These are phyloP conservation scores for Silurus glanis DNA, from an alignment of 2,113 vertebrate species.

Conservation along the genomic window DNA sequence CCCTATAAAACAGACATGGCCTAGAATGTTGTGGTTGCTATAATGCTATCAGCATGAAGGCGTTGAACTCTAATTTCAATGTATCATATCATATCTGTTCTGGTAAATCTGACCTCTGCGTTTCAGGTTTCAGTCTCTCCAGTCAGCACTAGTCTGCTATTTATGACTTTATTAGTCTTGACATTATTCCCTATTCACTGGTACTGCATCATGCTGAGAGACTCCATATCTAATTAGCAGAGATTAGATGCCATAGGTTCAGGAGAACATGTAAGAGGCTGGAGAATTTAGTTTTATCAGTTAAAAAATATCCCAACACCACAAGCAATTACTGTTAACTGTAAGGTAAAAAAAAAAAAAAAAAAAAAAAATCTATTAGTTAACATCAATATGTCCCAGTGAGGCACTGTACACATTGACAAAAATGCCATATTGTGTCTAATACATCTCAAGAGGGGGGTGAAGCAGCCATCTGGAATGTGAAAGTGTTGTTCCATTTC, in stretches of 20 bases:
- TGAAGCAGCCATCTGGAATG: constrained; percentile 13
- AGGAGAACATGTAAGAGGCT: constrained; percentile 18
- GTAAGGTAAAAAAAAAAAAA: constrained; percentile 13
- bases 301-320: constrained; percentile 23
- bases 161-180: constrained; percentile 58
- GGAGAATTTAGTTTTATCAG: constrained; percentile 32
- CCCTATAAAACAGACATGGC: background rate
- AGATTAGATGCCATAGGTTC: constrained; percentile 59
- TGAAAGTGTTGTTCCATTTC: constrained; percentile 1
- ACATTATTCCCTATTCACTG: constrained; percentile 57
- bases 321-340: background rate
- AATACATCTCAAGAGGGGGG: constrained; percentile 2
- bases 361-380: constrained; percentile 1
- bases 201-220: constrained; percentile 32
- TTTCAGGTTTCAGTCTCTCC: background rate
- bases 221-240: constrained; percentile 52
- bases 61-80: constrained; percentile 1
- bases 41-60: background rate
- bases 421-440: constrained; percentile 21
- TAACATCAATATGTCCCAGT: constrained; percentile 12
- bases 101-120: constrained; percentile 15
- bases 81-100: constrained; percentile 1
- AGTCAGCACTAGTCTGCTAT: constrained; percentile 22
- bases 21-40: background rate
- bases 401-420: background rate